These are phyloP conservation scores for Octonoba sinensis DNA, from an alignment of 2,888 invertebrate species.

Conservation along the genomic window DNA sequence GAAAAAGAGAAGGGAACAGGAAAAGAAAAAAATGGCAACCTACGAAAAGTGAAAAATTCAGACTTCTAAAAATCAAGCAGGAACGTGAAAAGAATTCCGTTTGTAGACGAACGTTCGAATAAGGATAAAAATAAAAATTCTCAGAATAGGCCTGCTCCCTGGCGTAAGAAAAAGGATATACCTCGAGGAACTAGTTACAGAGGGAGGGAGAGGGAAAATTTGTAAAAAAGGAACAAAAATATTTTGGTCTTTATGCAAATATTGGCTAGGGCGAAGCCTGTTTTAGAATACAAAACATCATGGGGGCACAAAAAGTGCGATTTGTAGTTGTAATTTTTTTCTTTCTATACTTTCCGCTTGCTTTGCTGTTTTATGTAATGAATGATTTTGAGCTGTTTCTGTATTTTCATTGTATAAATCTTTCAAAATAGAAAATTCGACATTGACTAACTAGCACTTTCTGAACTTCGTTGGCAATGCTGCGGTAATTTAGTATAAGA, in stretches of 20 bases:
- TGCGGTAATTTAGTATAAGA: too few species aligned
- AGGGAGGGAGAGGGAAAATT: too few species aligned
- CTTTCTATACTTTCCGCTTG: too few species aligned
- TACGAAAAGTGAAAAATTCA: conserved; percentile 39
- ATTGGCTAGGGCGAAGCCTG: conserved; percentile 14
- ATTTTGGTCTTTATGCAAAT: conserved; percentile 55
- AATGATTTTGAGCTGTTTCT: too few species aligned
- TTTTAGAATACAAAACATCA: conserved; percentile 28
- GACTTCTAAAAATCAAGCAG: conserved; percentile 36
- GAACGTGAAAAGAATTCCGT: conserved; percentile 36
- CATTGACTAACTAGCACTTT: too few species aligned
- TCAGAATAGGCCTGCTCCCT: too few species aligned
- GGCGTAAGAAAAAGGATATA: conserved; percentile 10
- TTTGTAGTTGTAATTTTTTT: too few species aligned
- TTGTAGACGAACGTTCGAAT: neutral
- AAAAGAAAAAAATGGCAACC: neutral
- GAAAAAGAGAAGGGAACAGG: neutral
- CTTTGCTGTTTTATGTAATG: too few species aligned
- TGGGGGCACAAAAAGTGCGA: too few species aligned
- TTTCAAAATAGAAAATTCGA: too few species aligned
- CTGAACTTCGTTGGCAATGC: too few species aligned
- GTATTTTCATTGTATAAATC: too few species aligned
- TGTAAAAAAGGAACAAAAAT: conserved; percentile 4
- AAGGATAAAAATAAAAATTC: neutral
- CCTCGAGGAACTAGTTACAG: neutral